phyloP scores from a whole-genome alignment of 2,888 invertebrate genomes.

The Tetragnatha montana region DNA sequence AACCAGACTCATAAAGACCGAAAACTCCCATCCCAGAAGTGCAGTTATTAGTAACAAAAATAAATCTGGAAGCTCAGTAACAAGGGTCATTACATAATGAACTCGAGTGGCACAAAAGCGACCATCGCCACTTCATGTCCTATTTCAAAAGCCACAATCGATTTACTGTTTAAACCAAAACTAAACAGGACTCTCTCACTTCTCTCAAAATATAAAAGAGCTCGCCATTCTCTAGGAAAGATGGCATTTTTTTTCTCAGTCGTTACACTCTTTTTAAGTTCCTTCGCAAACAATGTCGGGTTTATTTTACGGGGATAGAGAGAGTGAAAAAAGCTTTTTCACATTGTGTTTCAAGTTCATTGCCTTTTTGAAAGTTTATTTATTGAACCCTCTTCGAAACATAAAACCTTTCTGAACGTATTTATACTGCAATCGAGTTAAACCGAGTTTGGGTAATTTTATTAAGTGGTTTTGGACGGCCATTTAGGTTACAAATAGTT shows the following conservation, averaged over 20 bases:
- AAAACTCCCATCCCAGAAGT: too few relatives aligned
- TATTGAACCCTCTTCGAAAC: background rate
- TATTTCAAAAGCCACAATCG: slow-evolving; percentile 19
- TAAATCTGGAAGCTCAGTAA: background rate
- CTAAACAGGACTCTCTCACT: too few relatives aligned
- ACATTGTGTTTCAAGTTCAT: background rate
- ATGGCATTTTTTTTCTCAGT: background rate
- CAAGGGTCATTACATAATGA: background rate
- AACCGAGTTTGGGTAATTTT: background rate
- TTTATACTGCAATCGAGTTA: background rate
- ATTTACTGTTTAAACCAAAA: background rate
- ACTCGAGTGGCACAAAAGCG: background rate
- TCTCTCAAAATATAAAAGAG: background rate
- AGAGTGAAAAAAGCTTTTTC: background rate
- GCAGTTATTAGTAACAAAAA: background rate
- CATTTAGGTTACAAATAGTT: background rate
- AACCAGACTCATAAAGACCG: too few relatives aligned
- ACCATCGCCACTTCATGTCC: background rate
- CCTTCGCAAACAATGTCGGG: slow-evolving; percentile 27
- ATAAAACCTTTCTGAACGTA: background rate
- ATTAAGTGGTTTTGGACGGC: background rate
- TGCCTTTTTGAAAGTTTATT: background rate
- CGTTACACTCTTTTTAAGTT: slow-evolving; percentile 2
- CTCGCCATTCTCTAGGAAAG: background rate
- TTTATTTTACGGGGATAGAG: slow-evolving; percentile 9